phyloP scores from a whole-genome alignment of 2,113 vertebrate species.

The Arothron firmamentum region DNA sequence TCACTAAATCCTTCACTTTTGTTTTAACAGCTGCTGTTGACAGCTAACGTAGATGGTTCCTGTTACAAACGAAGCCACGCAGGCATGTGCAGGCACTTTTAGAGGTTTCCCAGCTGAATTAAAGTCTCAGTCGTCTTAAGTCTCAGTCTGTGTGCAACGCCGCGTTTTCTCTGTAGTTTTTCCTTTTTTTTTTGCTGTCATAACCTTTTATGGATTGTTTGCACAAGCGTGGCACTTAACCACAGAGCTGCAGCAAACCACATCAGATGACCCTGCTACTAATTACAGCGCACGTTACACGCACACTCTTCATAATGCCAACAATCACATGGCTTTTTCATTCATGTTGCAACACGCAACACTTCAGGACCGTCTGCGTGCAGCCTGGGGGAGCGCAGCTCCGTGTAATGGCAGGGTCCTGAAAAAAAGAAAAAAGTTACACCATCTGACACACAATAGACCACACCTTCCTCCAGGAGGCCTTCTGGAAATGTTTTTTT shows the following conservation, averaged over 20 bases:
- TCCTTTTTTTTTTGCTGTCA: too few relatives aligned
- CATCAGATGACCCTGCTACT: too few relatives aligned
- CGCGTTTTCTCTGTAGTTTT: too few relatives aligned
- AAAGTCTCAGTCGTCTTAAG: too few relatives aligned
- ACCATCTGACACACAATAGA: conserved; percentile 22
- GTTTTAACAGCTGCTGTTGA: not conserved
- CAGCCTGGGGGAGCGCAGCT: conserved; percentile 21
- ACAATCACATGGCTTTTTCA: not conserved
- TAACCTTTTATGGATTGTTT: too few relatives aligned
- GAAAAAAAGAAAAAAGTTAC: conserved; percentile 60
- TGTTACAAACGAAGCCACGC: too few relatives aligned
- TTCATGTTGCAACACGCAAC: conserved; percentile 46
- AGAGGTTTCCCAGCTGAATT: too few relatives aligned
- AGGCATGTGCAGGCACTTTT: too few relatives aligned
- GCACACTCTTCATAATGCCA: not conserved
- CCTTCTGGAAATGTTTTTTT: conserved; percentile 22
- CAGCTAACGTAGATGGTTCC: too few relatives aligned
- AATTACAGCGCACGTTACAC: too few relatives aligned
- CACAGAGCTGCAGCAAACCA: not conserved
- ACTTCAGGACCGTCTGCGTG: conserved; percentile 23
- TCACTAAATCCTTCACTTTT: not conserved
- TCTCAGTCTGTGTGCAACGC: too few relatives aligned
- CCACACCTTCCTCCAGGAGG: conserved; percentile 41
- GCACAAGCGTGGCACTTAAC: too few relatives aligned
- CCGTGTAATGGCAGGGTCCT: conserved; percentile 42